Conservation (phyloP, 2,888 invertebrate genomes). For the Brachylomia viminalis region DNA sequence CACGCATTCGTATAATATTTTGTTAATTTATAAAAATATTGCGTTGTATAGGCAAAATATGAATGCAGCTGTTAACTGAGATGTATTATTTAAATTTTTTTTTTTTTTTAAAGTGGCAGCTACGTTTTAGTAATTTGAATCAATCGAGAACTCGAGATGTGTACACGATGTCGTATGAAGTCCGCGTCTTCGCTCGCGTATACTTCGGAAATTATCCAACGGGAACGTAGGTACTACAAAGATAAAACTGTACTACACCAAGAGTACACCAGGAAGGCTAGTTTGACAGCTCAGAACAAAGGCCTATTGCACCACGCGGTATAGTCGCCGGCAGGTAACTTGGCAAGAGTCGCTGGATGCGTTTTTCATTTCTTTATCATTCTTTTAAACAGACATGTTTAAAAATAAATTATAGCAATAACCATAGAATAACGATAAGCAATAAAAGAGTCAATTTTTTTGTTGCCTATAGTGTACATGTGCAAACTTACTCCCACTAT, state of each 20-base stretch:
- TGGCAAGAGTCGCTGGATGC: no score
- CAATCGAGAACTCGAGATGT: background rate
- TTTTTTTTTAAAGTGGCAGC: background rate
- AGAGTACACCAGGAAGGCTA: no score
- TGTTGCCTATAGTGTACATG: no score
- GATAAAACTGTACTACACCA: background rate
- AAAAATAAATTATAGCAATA: no score
- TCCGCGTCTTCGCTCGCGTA: background rate
- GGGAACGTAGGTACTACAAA: background rate
- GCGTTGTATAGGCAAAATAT: background rate
- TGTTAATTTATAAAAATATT: conserved; percentile 25
- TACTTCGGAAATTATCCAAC: background rate
- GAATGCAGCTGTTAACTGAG: background rate
- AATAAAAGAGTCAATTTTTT: no score
- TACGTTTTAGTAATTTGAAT: background rate
- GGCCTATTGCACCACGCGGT: no score
- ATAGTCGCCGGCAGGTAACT: no score
- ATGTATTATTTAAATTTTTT: background rate
- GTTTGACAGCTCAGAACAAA: background rate
- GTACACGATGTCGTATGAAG: background rate
- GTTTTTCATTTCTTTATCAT: no score
- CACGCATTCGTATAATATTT: background rate
- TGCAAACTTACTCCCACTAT: no score
- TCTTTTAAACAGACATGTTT: no score
- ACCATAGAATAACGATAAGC: no score